phyloP scores from a whole-genome alignment of 2,888 invertebrate species.

The Nemotelus nigrinus region DNA sequence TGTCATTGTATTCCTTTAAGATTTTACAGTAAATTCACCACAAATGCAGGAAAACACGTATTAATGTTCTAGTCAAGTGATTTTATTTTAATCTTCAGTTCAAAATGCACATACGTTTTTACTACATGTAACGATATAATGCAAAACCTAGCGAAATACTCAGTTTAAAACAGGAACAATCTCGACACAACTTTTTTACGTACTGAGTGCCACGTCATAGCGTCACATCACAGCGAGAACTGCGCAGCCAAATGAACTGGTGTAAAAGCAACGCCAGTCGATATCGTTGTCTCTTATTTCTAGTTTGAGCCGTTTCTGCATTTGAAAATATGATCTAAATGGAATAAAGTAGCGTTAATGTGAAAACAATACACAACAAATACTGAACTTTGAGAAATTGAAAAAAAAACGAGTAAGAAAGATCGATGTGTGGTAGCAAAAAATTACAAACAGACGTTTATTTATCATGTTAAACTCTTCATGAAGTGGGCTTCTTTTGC shows the following conservation, averaged over 20 bases:
- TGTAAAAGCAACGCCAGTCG: not conserved
- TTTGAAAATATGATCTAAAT: not conserved
- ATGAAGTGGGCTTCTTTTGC: not conserved
- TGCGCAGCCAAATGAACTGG: too few relatives aligned
- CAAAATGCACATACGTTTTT: not conserved
- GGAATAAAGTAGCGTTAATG: not conserved
- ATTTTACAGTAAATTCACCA: not conserved
- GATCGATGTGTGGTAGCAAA: not conserved
- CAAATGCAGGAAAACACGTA: not conserved
- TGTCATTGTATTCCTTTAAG: not conserved
- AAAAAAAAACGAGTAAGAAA: not conserved
- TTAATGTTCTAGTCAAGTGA: not conserved
- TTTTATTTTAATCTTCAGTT: not conserved
- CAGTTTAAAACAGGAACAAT: too few relatives aligned
- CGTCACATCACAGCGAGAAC: too few relatives aligned
- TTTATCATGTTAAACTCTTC: not conserved
- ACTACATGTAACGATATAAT: too few relatives aligned
- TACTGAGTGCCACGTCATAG: too few relatives aligned
- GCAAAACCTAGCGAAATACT: too few relatives aligned
- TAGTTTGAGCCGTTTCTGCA: not conserved
- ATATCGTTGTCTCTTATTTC: not conserved
- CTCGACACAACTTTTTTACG: too few relatives aligned
- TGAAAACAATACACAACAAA: too few relatives aligned
- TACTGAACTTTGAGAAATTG: not conserved
- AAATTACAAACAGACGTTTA: not conserved